Percentiles rank a stretch among this genome's conserved stretches.
Evolutionary conservation across 1,140 invertebrate species (phyloP).

Genomic region (Ceratosolen solmsi): DNA sequence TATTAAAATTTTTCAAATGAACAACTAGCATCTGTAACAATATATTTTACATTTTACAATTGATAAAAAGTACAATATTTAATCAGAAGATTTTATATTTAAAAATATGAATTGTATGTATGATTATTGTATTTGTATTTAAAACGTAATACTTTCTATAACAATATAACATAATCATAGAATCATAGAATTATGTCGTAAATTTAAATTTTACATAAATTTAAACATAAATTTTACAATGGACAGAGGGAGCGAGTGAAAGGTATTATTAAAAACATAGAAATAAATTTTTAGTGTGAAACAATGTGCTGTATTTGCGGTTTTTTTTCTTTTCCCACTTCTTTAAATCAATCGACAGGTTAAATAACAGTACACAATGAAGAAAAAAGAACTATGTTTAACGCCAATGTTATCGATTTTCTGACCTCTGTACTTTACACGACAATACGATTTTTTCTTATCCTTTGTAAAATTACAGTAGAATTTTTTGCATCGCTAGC

Average conservation of each 20-base stretch:
- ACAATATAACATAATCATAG: too few species aligned
- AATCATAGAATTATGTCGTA: too few species aligned
- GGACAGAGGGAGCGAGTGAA: background rate
- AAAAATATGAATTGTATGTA: too few species aligned
- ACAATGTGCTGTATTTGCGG: slow-evolving; percentile 62
- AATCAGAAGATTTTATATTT: too few species aligned
- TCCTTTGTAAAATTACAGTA: slow-evolving; percentile 36
- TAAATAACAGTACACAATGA: slow-evolving; percentile 61
- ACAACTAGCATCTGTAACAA: too few species aligned
- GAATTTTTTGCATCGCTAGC: slow-evolving; percentile 46
- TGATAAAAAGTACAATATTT: too few species aligned
- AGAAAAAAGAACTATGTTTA: slow-evolving; percentile 60
- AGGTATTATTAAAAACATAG: slow-evolving; percentile 7
- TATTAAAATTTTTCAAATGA: too few species aligned
- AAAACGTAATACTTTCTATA: too few species aligned
- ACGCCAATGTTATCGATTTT: slow-evolving; percentile 37
- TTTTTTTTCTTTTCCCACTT: slow-evolving; percentile 45
- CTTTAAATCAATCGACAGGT: slow-evolving; percentile 51
- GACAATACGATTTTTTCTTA: slow-evolving; percentile 1
- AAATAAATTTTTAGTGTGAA: slow-evolving; percentile 55
- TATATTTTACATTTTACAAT: too few species aligned
- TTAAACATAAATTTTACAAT: too few species aligned
- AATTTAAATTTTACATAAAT: too few species aligned
- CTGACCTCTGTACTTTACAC: slow-evolving; percentile 3
- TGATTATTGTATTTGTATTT: too few species aligned